phyloP scores from a whole-genome alignment of 2,888 invertebrate species.

The Elaeidobius kamerunicus region DNA sequence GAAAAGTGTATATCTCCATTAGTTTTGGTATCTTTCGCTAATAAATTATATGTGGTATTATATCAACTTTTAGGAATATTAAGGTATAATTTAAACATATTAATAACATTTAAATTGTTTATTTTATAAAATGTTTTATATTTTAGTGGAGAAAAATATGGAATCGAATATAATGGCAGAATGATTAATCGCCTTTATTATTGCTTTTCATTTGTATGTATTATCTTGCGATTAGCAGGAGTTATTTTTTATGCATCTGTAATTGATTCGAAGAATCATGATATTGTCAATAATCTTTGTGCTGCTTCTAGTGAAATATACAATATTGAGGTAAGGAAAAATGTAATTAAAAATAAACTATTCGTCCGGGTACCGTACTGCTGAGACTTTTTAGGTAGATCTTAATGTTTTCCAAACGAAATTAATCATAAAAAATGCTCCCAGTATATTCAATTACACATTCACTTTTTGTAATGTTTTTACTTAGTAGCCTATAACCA shows the following conservation, averaged over 20 bases:
- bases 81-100: slow-evolving; percentile 51
- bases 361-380: too few relatives aligned
- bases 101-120: too few relatives aligned
- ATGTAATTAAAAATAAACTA: too few relatives aligned
- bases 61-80: slow-evolving; percentile 52
- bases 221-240: slow-evolving; percentile 39
- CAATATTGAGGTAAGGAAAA: slow-evolving; percentile 56
- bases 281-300: slow-evolving; percentile 52
- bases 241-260: slow-evolving; percentile 42
- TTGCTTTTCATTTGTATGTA: slow-evolving; percentile 45
- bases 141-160: slow-evolving; percentile 54
- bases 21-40: slow-evolving; percentile 61
- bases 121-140: slow-evolving; percentile 43
- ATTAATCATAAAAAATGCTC: too few relatives aligned
- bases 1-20: slow-evolving; percentile 62
- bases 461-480: too few relatives aligned
- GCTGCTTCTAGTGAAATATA: slow-evolving; percentile 62
- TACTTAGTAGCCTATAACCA: too few relatives aligned
- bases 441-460: too few relatives aligned
- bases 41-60: slow-evolving; percentile 59
- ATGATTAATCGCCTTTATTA: slow-evolving; percentile 40
- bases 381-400: too few relatives aligned
- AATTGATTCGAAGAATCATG: slow-evolving; percentile 43
- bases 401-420: too few relatives aligned
- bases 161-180: slow-evolving; percentile 17